Conservation (phyloP, 2,113 vertebrate species). For the Morone saxatilis region DNA sequence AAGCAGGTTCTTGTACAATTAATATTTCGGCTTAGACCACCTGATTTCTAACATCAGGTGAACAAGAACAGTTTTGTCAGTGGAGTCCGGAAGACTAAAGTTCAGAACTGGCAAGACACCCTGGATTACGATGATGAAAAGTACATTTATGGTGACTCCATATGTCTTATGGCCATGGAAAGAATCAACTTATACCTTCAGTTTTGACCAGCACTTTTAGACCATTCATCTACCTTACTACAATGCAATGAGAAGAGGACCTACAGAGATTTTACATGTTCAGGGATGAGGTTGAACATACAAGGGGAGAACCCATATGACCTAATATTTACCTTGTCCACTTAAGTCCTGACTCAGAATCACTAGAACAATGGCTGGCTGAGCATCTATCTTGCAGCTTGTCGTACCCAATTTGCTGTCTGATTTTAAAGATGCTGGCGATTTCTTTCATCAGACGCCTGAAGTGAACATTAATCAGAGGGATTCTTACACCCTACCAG, state of each 20-base stretch:
- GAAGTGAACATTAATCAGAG: constrained; percentile 3
- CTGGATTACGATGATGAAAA: not conserved
- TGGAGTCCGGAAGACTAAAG: too few species aligned
- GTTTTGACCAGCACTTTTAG: too few species aligned
- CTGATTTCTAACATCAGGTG: not conserved
- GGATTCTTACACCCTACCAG: not conserved
- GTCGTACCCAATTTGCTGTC: not conserved
- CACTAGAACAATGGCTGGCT: not conserved
- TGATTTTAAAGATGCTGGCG: not conserved
- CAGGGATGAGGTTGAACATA: not conserved
- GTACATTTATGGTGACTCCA: too few species aligned
- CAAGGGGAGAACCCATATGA: not conserved
- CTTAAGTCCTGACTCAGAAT: not conserved
- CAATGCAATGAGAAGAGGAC: not conserved
- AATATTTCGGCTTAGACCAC: not conserved
- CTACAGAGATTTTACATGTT: not conserved
- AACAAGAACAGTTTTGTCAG: not conserved
- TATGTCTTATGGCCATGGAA: too few species aligned
- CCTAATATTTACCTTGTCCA: not conserved
- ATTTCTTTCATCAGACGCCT: constrained; percentile 9
- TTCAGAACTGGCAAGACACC: too few species aligned
- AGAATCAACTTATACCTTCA: too few species aligned
- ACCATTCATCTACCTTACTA: not conserved
- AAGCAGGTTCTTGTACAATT: not conserved
- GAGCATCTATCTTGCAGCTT: not conserved